A percentile compares a stretch with the other conserved stretches of the same genome.
phyloP scores from a whole-genome alignment of 1,140 invertebrate species.

The Rhagoletis pomonella region DNA sequence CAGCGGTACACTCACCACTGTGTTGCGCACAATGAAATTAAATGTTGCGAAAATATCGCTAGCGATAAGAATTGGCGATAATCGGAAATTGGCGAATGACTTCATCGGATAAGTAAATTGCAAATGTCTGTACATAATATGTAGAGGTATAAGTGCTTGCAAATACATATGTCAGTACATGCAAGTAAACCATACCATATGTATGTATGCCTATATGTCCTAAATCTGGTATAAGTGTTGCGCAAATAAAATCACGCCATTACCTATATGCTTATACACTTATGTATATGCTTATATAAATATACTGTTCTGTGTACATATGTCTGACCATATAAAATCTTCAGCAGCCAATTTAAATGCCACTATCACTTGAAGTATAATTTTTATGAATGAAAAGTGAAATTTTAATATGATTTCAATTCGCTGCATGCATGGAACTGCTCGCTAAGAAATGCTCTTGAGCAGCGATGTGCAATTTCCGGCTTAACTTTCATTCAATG shows the following conservation, averaged over 20 bases:
- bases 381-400: conserved; percentile 41
- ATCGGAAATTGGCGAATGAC: conserved; percentile 28
- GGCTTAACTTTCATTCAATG: background rate
- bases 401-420: conserved; percentile 6
- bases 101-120: background rate
- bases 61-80: conserved; percentile 20
- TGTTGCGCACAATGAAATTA: conserved; percentile 17
- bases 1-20: background rate
- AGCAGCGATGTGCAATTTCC: background rate
- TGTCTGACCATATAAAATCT: background rate
- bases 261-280: background rate
- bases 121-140: background rate
- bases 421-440: no score
- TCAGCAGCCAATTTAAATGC: background rate
- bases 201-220: background rate
- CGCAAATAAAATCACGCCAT: conserved; percentile 1
- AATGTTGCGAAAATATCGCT: conserved; percentile 35
- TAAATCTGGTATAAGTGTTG: background rate
- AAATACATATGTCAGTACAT: background rate
- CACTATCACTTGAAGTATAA: background rate
- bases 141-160: background rate
- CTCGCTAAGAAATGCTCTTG: background rate
- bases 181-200: no score
- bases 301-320: background rate
- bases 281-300: background rate